Conservation (phyloP, 2,888 invertebrate genomes). For the Peribatodes rhomboidaria region DNA sequence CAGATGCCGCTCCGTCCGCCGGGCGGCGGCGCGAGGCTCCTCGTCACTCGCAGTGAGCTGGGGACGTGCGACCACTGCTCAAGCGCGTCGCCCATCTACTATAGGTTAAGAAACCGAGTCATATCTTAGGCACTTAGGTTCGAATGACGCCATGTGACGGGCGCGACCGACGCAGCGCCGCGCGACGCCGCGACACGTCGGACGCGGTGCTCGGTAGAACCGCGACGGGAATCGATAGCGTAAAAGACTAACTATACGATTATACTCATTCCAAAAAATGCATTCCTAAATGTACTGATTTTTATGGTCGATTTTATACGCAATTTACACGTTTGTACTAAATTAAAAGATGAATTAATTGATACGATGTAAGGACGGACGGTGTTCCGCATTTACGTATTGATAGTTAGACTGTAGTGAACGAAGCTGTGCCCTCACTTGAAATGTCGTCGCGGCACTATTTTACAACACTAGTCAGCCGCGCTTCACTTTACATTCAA, state of each 20-base stretch:
- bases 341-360: constrained; percentile 13
- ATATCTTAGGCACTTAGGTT: neutral
- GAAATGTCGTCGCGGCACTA: too few relatives aligned
- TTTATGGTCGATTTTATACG: constrained; percentile 49
- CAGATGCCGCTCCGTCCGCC: too few relatives aligned
- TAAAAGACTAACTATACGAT: too few relatives aligned
- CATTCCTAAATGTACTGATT: constrained; percentile 61
- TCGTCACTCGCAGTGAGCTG: neutral
- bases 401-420: neutral
- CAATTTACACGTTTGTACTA: constrained; percentile 52
- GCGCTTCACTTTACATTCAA: too few relatives aligned
- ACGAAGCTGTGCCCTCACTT: too few relatives aligned
- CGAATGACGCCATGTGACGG: neutral
- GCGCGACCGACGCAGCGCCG: too few relatives aligned
- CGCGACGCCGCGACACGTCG: too few relatives aligned
- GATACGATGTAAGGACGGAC: neutral
- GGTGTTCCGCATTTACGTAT: neutral
- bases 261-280: constrained; percentile 59
- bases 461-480: too few relatives aligned
- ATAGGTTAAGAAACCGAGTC: neutral
- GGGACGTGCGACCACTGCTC: neutral
- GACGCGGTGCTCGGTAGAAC: too few relatives aligned
- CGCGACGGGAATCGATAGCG: too few relatives aligned
- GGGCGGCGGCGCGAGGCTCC: neutral
- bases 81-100: neutral